Evolutionary conservation across 37 sponge, comb jelly and placozoan species (phyloP).

Genomic region (Theonella swinhoei): DNA sequence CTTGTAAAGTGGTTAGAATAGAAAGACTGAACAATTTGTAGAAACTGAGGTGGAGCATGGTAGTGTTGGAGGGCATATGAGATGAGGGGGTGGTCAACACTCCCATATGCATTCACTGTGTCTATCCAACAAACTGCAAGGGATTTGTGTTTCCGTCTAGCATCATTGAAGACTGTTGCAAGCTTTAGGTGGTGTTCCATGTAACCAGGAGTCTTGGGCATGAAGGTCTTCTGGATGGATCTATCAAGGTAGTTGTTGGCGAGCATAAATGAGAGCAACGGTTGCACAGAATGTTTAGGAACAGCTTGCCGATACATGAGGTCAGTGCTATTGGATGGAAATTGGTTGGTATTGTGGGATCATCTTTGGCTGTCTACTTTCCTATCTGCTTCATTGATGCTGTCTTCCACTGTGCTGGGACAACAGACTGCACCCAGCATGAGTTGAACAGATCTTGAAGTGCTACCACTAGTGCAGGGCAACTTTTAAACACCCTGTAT

Average conservation of each 20-base stretch:
- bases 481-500: slow-evolving; percentile 12
- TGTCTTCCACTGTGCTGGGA: slow-evolving; percentile 15
- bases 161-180: slow-evolving; percentile 6
- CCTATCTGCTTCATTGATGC: slow-evolving; percentile 1
- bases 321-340: too few species aligned
- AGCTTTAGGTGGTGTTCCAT: slow-evolving; percentile 29
- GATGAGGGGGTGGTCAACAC: slow-evolving; percentile 28
- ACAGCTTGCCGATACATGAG: too few species aligned
- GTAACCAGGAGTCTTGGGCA: too few species aligned
- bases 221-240: too few species aligned
- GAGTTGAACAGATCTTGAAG: slow-evolving; percentile 4
- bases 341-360: slow-evolving; percentile 24
- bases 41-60: slow-evolving; percentile 13
- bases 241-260: too few species aligned
- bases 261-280: too few species aligned
- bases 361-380: slow-evolving; percentile 20
- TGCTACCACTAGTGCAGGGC: slow-evolving; percentile 6
- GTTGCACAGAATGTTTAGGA: too few species aligned
- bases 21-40: not conserved
- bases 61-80: slow-evolving; percentile 30
- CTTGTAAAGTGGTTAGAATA: slow-evolving; percentile 1
- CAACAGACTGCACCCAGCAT: not conserved
- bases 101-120: slow-evolving; percentile 39
- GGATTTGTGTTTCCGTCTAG: slow-evolving; percentile 11
- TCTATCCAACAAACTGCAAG: slow-evolving; percentile 32